Evolutionary conservation across 2,797 vertebrate species (phyloP).

Genomic region (Pagetopsis macropterus): DNA sequence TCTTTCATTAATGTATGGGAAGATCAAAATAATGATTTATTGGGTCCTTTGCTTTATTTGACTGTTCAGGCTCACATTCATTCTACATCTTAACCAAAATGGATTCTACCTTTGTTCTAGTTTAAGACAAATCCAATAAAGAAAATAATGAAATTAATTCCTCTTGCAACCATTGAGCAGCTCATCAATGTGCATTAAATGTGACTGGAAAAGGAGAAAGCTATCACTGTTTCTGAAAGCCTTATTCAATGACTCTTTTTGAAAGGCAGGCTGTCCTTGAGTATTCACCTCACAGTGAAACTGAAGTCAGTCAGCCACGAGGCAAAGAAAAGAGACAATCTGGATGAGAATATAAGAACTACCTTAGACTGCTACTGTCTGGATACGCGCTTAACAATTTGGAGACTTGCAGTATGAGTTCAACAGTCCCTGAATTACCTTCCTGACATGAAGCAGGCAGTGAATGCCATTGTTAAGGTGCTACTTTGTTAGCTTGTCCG

Average conservation of each 20-base stretch:
- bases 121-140: conserved; percentile 20
- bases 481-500: background rate
- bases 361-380: conserved; percentile 6
- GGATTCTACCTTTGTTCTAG: conserved; percentile 25
- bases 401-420: background rate
- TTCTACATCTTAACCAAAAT: background rate
- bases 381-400: background rate
- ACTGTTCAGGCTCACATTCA: background rate
- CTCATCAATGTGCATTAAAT: conserved; percentile 42
- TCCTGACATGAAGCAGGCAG: background rate
- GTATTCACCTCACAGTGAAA: background rate
- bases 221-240: conserved; percentile 48
- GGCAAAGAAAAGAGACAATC: conserved; percentile 18
- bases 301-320: conserved; percentile 21
- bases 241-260: conserved; percentile 36
- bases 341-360: background rate
- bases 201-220: conserved; percentile 38
- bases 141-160: conserved; percentile 19
- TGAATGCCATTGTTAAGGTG: background rate
- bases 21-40: background rate
- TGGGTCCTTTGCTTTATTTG: background rate
- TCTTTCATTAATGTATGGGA: conserved; percentile 15
- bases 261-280: conserved; percentile 27
- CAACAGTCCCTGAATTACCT: background rate
- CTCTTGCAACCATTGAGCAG: conserved; percentile 5